These are phyloP conservation scores for Spilarctia lutea DNA, from an alignment of 2,888 invertebrate species.

Conservation along the genomic window DNA sequence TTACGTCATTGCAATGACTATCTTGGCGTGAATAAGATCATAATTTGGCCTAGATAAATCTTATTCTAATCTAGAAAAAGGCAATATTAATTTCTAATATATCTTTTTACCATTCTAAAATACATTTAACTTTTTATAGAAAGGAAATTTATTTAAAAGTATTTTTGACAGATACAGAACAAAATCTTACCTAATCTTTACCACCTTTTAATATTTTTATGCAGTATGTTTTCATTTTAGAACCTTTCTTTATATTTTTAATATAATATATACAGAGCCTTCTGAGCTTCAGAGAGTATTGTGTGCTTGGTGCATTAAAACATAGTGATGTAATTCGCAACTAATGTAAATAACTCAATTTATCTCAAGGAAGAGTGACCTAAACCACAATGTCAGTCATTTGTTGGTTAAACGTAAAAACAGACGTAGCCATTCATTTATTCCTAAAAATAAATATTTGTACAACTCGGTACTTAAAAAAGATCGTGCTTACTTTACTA, in stretches of 20 bases:
- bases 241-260: background rate
- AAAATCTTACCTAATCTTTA: background rate
- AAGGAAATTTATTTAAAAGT: background rate
- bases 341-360: no score
- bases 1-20: slow-evolving; percentile 16
- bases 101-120: background rate
- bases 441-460: no score
- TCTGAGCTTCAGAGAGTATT: background rate
- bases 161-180: background rate
- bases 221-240: background rate
- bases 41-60: background rate
- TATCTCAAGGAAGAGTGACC: no score
- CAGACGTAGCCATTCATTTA: background rate
- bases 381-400: no score
- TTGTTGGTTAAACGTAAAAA: background rate
- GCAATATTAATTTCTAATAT: no score
- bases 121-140: background rate
- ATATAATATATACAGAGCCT: no score
- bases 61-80: background rate
- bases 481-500: background rate
- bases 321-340: background rate
- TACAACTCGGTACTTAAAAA: no score
- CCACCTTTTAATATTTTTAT: no score
- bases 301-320: background rate
- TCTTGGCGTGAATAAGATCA: background rate